A percentile compares a stretch with the other conserved stretches of the same genome.
phyloP scores from a whole-genome alignment of 1,140 invertebrate genomes.

The Hyposmocoma kahamanoa region DNA sequence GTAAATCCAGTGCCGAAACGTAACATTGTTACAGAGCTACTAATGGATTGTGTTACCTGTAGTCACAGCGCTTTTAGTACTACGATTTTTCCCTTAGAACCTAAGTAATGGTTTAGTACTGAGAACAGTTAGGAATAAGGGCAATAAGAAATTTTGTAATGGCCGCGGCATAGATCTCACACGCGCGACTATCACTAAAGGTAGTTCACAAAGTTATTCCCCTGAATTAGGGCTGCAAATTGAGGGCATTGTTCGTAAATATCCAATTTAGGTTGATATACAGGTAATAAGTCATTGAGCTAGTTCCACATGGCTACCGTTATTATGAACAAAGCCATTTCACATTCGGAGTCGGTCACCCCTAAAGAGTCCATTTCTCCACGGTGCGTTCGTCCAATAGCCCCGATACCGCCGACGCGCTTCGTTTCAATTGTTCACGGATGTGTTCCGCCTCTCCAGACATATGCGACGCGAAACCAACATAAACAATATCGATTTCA shows the following conservation, averaged over 20 bases:
- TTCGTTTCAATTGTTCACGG: constrained; percentile 9
- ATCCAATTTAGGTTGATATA: background rate
- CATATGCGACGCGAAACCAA: constrained; percentile 15
- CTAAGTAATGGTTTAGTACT: too few species aligned
- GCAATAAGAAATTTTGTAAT: too few species aligned
- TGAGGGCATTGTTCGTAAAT: background rate
- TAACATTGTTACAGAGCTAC: constrained; percentile 40
- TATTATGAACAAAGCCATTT: constrained; percentile 21
- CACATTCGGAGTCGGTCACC: constrained; percentile 25
- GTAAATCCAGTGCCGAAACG: constrained; percentile 36
- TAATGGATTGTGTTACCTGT: constrained; percentile 34
- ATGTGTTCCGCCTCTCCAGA: constrained; percentile 17
- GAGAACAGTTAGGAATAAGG: too few species aligned
- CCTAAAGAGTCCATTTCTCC: constrained; percentile 21
- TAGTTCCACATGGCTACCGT: constrained; percentile 19
- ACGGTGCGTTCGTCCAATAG: constrained; percentile 13
- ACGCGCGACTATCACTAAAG: too few species aligned
- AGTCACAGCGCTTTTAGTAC: constrained; percentile 7
- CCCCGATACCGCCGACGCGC: constrained; percentile 15
- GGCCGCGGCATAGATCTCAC: too few species aligned
- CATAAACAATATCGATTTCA: too few species aligned
- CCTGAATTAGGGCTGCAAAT: background rate
- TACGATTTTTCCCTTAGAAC: too few species aligned
- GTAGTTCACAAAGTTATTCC: too few species aligned
- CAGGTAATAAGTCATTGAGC: constrained; percentile 3